Percentiles rank a stretch among this genome's conserved stretches.
phyloP scores from a whole-genome alignment of 2,888 invertebrate species.

The Parnassius glacialis region DNA sequence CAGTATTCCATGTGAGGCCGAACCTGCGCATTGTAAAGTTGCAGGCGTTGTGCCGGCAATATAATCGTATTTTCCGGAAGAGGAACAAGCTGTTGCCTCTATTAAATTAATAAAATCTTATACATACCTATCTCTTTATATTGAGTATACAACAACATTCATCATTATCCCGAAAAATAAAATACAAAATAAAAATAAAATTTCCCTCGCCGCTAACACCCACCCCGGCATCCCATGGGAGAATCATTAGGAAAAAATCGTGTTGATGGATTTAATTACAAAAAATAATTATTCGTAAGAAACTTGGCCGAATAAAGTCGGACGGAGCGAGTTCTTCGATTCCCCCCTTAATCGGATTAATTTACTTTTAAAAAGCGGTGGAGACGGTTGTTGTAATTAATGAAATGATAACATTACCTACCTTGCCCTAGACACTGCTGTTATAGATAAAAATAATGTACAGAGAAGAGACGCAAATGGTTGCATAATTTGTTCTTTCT shows the following conservation, averaged over 20 bases:
- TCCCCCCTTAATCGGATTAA: conserved; percentile 80
- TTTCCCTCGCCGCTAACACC: conserved; percentile 41
- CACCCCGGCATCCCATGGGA: conserved; percentile 61
- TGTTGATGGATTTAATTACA: conserved; percentile 82
- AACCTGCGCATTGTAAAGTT: no score
- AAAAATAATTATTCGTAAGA: conserved; percentile 81
- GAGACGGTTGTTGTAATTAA: conserved; percentile 78
- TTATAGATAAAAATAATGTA: background rate
- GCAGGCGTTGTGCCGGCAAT: no score
- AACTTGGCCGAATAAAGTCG: conserved; percentile 79
- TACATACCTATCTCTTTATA: background rate
- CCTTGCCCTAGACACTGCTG: conserved; percentile 69
- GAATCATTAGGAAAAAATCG: conserved; percentile 81
- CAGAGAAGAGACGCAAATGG: no score
- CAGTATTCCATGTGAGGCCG: no score
- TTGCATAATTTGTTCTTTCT: no score
- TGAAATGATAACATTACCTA: conserved; percentile 80
- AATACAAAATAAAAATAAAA: conserved; percentile 45
- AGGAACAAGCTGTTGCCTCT: no score
- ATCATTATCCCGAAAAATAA: conserved; percentile 42
- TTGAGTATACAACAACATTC: conserved; percentile 17
- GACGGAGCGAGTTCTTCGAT: conserved; percentile 78
- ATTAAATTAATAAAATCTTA: no score
- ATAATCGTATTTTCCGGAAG: no score
- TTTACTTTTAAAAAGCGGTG: conserved; percentile 78